Percentiles rank a stretch among this genome's conserved stretches.
Evolutionary conservation across 1,140 invertebrate genomes (phyloP).

Genomic region (Neodiprion virginianus): DNA sequence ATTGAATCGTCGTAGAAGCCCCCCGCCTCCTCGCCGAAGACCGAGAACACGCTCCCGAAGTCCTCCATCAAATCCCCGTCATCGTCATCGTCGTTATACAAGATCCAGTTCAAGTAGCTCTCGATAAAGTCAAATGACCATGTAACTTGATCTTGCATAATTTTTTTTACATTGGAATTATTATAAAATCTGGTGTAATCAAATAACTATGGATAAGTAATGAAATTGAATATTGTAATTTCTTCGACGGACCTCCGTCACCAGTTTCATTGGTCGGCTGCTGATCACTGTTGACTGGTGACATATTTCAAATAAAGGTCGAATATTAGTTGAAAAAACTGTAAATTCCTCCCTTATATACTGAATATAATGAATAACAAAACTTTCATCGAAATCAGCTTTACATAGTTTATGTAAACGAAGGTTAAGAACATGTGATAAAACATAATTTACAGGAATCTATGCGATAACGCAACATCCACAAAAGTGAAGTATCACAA

Average conservation of each 20-base stretch:
- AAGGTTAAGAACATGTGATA: too few species aligned
- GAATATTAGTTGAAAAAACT: too few species aligned
- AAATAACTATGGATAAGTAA: not conserved
- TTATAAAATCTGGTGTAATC: not conserved
- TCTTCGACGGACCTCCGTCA: not conserved
- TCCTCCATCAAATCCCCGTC: constrained; percentile 63
- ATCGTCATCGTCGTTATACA: constrained; percentile 77
- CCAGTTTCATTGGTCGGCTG: not conserved
- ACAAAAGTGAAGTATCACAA: too few species aligned
- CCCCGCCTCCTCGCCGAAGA: constrained; percentile 66
- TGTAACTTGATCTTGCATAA: not conserved
- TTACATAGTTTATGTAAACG: too few species aligned
- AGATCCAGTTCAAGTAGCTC: constrained; percentile 82
- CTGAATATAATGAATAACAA: too few species aligned
- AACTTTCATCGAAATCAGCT: too few species aligned
- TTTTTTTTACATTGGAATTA: not conserved
- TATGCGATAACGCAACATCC: too few species aligned
- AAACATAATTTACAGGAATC: too few species aligned
- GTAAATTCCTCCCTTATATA: too few species aligned
- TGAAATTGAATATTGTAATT: not conserved
- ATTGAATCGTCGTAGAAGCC: constrained; percentile 71
- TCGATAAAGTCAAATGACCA: constrained; percentile 64
- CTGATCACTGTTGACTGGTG: not conserved
- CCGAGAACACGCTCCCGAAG: constrained; percentile 68
- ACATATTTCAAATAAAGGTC: not conserved